phyloP scores from a whole-genome alignment of 2,797 vertebrate genomes.

The Galagoides demidoff region DNA sequence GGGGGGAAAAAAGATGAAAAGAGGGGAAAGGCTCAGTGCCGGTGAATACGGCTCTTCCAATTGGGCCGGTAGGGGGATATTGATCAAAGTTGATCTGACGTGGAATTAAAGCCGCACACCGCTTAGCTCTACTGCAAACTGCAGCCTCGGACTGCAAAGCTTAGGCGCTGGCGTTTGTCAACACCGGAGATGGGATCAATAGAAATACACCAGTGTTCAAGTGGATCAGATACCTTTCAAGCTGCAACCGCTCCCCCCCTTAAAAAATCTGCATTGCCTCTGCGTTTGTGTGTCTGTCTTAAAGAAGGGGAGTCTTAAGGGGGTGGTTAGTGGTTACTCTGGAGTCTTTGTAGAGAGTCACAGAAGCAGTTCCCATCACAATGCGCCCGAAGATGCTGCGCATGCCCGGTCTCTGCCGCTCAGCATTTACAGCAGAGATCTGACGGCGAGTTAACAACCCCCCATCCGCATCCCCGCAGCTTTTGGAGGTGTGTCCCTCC shows the following conservation, averaged over 20 bases:
- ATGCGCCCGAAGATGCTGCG: constrained; percentile 79
- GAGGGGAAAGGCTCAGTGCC: constrained; percentile 64
- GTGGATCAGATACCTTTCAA: constrained; percentile 84
- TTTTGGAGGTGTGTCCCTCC: constrained; percentile 28
- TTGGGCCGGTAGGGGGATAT: constrained; percentile 92
- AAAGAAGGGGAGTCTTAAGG: constrained; percentile 45
- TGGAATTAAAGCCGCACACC: constrained; percentile 88
- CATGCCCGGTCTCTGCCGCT: constrained; percentile 75
- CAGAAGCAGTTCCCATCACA: constrained; percentile 80
- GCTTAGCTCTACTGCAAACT: constrained; percentile 84
- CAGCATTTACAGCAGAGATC: constrained; percentile 78
- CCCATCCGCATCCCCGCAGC: not conserved
- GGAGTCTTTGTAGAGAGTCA: constrained; percentile 77
- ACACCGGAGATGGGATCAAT: constrained; percentile 86
- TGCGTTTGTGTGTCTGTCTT: constrained; percentile 42
- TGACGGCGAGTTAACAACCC: constrained; percentile 26
- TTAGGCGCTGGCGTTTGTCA: constrained; percentile 85
- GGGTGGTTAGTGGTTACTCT: constrained; percentile 65
- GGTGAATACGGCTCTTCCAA: constrained; percentile 88
- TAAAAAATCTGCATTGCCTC: constrained; percentile 81
- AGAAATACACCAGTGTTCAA: constrained; percentile 87
- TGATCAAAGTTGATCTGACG: constrained; percentile 94
- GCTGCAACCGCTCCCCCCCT: constrained; percentile 64
- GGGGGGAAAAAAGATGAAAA: constrained; percentile 71
- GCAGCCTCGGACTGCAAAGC: constrained; percentile 85